Evolutionary conservation across 2,113 vertebrate genomes (phyloP), one percentile per base, ranked within the genome.

Genomic region (Peromyscus polionotus): DNA sequence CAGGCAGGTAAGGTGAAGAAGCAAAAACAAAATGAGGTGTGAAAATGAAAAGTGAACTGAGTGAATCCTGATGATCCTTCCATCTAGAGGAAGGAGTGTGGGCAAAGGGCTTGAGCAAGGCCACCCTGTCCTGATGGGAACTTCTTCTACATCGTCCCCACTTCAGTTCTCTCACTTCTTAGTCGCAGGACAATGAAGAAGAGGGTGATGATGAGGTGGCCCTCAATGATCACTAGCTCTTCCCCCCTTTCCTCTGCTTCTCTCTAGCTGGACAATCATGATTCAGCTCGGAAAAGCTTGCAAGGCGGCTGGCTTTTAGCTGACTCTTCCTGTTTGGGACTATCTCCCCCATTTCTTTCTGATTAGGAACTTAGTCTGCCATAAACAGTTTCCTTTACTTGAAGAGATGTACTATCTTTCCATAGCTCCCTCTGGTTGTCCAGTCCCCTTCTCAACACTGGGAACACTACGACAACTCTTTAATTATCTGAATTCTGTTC

Each of bases 1-100:
- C 98, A 99, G n/a, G 98, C 99, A 87, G 99, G 99, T 99, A 98
- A 98, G 96, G 68, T 13, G 36, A 33, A 95, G 63, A 97, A 92
- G 83, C 7, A 84, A 97, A 92, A 45, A 20, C 6, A 61, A 87
- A 88, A 19, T 13, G 31, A 93, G 84, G 45, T 45, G 45, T 93
- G 85, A 33, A 68, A 79, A 96, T 24, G 33, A 75, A 88, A 94
- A 63, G 24, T 91, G 57, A 0, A 4, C 57, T 63, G 80, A 85
- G 51, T 28, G 42, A 81, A 51, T 72, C 67, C 88, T 90, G 36
- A 87, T 80, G 31, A 61, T 70, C 5, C 73, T 84, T 48, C 22
- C 31, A 8, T 93, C 59, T n/a, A 94, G 59, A 96, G 42, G 84
- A 83, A 93, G 11, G 67, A 87, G 0, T 45, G n/a, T 14, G 24